Evolutionary conservation across 2,888 invertebrate genomes (phyloP), one percentile per base, ranked within the genome.

Genomic region (Phyto melanocephala): DNA sequence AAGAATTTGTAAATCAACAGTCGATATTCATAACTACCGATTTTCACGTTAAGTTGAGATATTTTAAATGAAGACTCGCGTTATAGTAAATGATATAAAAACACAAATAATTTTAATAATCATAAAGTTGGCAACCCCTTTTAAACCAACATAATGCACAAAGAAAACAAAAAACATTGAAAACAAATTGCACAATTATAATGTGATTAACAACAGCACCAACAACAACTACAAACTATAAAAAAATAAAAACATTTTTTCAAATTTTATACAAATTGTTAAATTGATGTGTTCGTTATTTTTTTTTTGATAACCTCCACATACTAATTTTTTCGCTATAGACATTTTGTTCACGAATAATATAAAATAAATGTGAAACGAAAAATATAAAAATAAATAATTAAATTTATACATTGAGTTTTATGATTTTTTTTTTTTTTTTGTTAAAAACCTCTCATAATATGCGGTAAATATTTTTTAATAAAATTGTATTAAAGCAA

Each of bases 181-280:
- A 87, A 85, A 87, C 86, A 87, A 88, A 87, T 84, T 81, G 87
- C 85, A 87, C 86, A 86, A 87, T 87, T 87, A 86, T 84, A 83
- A 84, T 54, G 37, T 24, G 62, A 76, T 70, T 70, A 79, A 82
- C 37, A 54, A 74, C 37, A 72, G 54, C 13, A 63, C 10, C 62
- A 63, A 35, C 47, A 11, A 72, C 22, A 35, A 45, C 15, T 33
- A 11, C 15, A 35, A 24, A 33, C 28, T 0, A 56, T n/a, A 8
- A 70, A 70, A 75, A 54, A 50, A 17, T 20, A 67, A 67, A 62
- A 35, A 45, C 33, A 62, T 54, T 52, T 62, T 56, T 60, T 5
- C 28, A 28, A 60, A 67, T 80, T 56, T 45, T 63, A 75, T 81
- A 75, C 58, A 22, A 24, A 50, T 50, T 45, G 37, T 56, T 62